Evolutionary conservation across 2,888 invertebrate genomes (phyloP).

Genomic region (Xylota segnis): DNA sequence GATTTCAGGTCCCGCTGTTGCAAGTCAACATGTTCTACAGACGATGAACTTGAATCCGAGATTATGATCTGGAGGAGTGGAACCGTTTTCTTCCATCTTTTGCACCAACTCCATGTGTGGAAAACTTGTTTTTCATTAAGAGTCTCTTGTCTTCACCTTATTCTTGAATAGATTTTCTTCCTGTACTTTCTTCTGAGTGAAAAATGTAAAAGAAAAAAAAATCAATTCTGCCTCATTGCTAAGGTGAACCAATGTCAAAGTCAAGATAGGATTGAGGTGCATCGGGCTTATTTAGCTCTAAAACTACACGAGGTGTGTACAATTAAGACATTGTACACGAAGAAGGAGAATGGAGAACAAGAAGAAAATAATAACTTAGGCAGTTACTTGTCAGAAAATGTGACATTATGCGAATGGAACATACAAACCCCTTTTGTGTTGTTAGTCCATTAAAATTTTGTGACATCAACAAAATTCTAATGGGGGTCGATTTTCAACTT

Average conservation of each 20-base stretch:
- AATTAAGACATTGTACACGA: background rate
- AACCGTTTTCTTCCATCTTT: slow-evolving; percentile 42
- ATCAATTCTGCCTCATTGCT: slow-evolving; percentile 46
- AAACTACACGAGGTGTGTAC: background rate
- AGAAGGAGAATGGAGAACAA: background rate
- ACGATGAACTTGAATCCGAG: slow-evolving; percentile 72
- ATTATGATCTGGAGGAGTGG: slow-evolving; percentile 57
- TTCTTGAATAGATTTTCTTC: slow-evolving; percentile 51
- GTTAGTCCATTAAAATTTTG: slow-evolving; percentile 25
- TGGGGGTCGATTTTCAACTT: slow-evolving; percentile 22
- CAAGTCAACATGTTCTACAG: slow-evolving; percentile 59
- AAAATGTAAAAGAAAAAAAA: slow-evolving; percentile 37
- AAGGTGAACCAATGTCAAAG: slow-evolving; percentile 63
- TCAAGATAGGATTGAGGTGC: slow-evolving; percentile 47
- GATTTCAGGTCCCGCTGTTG: slow-evolving; percentile 51
- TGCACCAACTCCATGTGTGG: slow-evolving; percentile 2
- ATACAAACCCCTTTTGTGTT: slow-evolving; percentile 1
- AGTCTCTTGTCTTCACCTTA: slow-evolving; percentile 36
- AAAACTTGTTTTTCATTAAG: slow-evolving; percentile 61
- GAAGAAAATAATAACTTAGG: slow-evolving; percentile 27
- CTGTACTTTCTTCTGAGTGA: slow-evolving; percentile 23
- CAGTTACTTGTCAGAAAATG: slow-evolving; percentile 35
- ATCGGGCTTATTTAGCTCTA: slow-evolving; percentile 26
- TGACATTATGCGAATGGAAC: slow-evolving; percentile 12
- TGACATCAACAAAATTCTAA: slow-evolving; percentile 30